Percentiles rank a stretch among this genome's conserved stretches.
Evolutionary conservation across 2,797 vertebrate species (phyloP).

Genomic region (Chloroceryle inda): DNA sequence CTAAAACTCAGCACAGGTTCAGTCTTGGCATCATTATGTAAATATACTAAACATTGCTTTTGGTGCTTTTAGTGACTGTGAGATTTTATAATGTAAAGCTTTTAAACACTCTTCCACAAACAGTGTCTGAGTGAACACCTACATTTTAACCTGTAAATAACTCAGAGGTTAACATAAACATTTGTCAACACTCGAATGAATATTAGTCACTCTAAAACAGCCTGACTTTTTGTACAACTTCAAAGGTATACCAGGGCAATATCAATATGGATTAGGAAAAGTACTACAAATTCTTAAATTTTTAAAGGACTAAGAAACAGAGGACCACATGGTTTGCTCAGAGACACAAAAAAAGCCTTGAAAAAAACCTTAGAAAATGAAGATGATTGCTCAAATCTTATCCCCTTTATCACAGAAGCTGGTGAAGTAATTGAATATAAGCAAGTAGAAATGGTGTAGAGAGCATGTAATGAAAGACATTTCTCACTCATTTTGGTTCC

Average conservation of each 20-base stretch:
- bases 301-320: not conserved
- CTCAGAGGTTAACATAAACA: not conserved
- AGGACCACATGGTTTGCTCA: not conserved
- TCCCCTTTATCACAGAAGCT: not conserved
- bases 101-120: not conserved
- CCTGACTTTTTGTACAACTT: not conserved
- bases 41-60: slow-evolving; percentile 43
- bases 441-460: not conserved
- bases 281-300: not conserved
- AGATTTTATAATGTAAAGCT: not conserved
- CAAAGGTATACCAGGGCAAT: not conserved
- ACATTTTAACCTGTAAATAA: slow-evolving; percentile 28
- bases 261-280: not conserved
- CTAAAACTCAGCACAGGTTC: slow-evolving; percentile 9
- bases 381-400: not conserved
- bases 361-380: not conserved
- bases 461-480: not conserved
- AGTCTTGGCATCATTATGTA: not conserved
- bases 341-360: not conserved
- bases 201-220: not conserved
- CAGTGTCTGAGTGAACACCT: not conserved
- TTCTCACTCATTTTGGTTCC: not conserved
- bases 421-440: not conserved
- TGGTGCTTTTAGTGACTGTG: slow-evolving; percentile 52
- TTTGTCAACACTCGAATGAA: not conserved